phyloP scores from a whole-genome alignment of 2,113 vertebrate genomes.

The Narcine bancroftii region DNA sequence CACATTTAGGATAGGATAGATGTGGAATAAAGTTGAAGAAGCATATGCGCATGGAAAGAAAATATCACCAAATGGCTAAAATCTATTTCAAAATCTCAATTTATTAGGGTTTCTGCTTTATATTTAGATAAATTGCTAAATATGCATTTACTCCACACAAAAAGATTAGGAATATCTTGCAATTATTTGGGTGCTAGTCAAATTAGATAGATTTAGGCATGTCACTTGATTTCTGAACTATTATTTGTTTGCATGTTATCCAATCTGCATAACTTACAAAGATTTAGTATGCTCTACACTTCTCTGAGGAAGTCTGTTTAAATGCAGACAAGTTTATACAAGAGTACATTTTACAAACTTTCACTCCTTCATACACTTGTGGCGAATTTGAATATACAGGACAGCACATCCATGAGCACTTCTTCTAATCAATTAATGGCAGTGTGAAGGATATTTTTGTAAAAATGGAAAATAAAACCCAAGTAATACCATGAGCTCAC shows the following conservation, averaged over 20 bases:
- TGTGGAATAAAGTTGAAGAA: neutral
- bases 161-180: neutral
- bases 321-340: neutral
- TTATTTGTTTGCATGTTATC: neutral
- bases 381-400: neutral
- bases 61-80: neutral
- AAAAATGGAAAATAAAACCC: neutral
- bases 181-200: neutral
- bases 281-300: neutral
- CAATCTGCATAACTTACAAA: constrained; percentile 13
- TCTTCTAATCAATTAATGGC: neutral
- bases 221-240: neutral
- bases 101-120: neutral
- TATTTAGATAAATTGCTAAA: neutral
- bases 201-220: too few species aligned
- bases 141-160: neutral
- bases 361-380: neutral
- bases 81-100: neutral
- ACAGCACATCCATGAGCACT: neutral
- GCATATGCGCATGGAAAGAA: neutral
- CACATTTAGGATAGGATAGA: neutral
- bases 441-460: neutral
- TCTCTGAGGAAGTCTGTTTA: neutral
- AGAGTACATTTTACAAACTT: neutral
- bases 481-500: neutral